Evolutionary conservation across 53 echinoderm and acorn worm genomes (phyloP).

Genomic region (Astropecten irregularis): DNA sequence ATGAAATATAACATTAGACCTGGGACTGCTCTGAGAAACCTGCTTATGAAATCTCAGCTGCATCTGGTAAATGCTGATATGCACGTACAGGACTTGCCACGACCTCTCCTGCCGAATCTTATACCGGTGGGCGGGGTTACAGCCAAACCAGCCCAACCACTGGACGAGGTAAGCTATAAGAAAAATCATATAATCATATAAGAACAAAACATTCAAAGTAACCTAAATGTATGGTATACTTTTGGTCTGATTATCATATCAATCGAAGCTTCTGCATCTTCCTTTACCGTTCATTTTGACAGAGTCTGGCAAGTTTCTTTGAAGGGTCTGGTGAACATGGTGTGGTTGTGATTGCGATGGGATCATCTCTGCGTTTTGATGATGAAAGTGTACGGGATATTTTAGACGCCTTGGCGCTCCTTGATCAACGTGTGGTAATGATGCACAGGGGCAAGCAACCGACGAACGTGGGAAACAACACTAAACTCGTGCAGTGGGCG

Average conservation of each 20-base stretch:
- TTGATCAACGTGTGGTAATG: conserved; percentile 14
- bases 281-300: too few relatives aligned
- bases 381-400: background rate
- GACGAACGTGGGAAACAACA: conserved; percentile 31
- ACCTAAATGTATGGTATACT: background rate
- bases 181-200: background rate
- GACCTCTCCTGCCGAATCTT: conserved; percentile 35
- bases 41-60: background rate
- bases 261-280: too few relatives aligned
- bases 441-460: background rate
- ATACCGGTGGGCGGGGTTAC: conserved; percentile 42
- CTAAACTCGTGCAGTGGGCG: background rate
- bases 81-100: conserved; percentile 20
- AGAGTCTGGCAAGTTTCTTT: background rate
- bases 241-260: too few relatives aligned
- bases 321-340: conserved; percentile 27
- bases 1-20: background rate
- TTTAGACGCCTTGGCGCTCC: background rate
- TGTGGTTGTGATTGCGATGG: conserved; percentile 24
- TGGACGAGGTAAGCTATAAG: conserved; percentile 23
- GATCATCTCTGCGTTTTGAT: background rate
- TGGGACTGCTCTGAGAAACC: background rate
- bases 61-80: conserved; percentile 12
- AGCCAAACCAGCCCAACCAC: conserved; percentile 14
- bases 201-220: too few relatives aligned